These are phyloP conservation scores for Suncus etruscus DNA, from an alignment of 2,113 vertebrate species.

Conservation along the genomic window DNA sequence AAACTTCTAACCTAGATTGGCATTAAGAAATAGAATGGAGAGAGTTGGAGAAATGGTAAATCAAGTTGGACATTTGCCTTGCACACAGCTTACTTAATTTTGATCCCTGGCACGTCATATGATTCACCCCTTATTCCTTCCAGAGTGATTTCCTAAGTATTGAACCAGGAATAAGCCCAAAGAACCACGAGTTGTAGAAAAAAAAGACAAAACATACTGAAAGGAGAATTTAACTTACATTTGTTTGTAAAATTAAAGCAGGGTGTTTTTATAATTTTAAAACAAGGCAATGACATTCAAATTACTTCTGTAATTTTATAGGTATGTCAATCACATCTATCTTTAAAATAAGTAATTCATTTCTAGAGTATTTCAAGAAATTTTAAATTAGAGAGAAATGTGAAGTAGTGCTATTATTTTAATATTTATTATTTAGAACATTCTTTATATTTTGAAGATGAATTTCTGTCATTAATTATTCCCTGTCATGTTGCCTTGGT, in stretches of 20 bases:
- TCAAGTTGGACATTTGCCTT: no score
- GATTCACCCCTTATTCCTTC: no score
- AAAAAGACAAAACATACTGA: not conserved
- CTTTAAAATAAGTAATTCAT: slow-evolving; percentile 55
- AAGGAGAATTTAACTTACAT: not conserved
- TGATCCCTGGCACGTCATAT: no score
- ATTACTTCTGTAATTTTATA: slow-evolving; percentile 57
- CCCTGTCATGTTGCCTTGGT: slow-evolving; percentile 79
- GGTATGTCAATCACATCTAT: not conserved
- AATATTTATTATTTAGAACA: slow-evolving; percentile 76
- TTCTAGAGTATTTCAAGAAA: slow-evolving; percentile 49
- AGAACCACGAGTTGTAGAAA: no score
- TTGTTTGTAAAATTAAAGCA: not conserved
- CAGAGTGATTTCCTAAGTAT: no score
- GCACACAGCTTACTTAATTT: no score
- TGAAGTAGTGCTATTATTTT: slow-evolving; percentile 54
- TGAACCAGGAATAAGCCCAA: no score
- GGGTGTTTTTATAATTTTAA: slow-evolving; percentile 32
- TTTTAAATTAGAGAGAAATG: slow-evolving; percentile 1
- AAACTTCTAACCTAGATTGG: not conserved
- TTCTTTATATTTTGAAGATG: slow-evolving; percentile 72
- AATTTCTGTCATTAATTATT: slow-evolving; percentile 79
- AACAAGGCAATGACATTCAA: not conserved
- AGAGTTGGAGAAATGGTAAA: no score
- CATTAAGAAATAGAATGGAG: no score